Base-by-base conservation (phyloP, 2,888 invertebrate species). In the Tenodera sinensis region DNA sequence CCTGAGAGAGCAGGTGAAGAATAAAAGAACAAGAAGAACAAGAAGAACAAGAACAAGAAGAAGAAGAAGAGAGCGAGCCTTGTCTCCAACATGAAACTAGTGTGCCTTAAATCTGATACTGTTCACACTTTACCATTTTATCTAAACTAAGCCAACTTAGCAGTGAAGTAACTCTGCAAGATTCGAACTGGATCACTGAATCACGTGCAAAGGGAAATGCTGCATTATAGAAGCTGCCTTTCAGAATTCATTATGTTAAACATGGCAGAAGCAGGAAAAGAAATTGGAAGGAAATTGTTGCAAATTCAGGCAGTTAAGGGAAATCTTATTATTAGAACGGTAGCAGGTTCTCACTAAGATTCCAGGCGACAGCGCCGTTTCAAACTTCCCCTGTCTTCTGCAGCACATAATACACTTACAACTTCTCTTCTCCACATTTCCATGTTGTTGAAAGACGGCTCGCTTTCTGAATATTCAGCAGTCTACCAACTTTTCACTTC, bases 391-490 rank as follows among this genome's bases (percentile, higher is more conserved):
- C 54, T 71, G 54, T 71, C 54, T 71, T 71, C 54, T 25, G 54
- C 8, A 71, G 54, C 54, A 71, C 54, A 71, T 71, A 71, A 71
- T 71, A 20, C 54, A 71, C 54, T 71, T 71, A 71, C 54, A 71
- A 71, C 54, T 71, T 71, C 54, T 71, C 54, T 25, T 71, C 54
- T 71, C 54, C 54, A 71, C 54, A 71, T 71, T 71, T 71, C 54
- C 54, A 71, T 71, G 54, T 71, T 71, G 54, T 71, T 71, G 54
- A 71, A 71, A 71, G 54, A 86, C 42, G 28, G 27, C 20, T 15
- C 86, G 86, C 81, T 71, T 86, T 86, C 71, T 86, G 86, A 86
- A 86, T 86, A 86, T 86, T 86, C 86, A 86, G 81, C 54, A 86
- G 86, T 28, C 71, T 47, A 86, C 14, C 86, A 86, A 14, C 71